Evolutionary conservation across 1,140 invertebrate genomes (phyloP).

Genomic region (Armadillidium nasatum): DNA sequence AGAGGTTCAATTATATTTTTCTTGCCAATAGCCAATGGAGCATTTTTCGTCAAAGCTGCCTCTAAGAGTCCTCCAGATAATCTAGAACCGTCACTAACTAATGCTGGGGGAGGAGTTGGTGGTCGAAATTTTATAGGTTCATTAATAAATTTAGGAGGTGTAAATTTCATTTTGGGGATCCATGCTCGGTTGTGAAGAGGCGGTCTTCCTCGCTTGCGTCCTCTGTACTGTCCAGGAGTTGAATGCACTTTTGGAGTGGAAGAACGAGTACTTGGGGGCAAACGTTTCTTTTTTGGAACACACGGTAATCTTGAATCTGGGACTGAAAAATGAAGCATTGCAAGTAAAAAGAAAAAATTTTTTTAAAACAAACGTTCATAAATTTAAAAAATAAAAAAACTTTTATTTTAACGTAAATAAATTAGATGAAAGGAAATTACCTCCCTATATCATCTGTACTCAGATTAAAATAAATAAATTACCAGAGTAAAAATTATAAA

Average conservation of each 20-base stretch:
- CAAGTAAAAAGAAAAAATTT: no score
- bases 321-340: no score
- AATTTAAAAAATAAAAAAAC: no score
- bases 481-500: no score
- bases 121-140: not conserved
- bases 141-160: not conserved
- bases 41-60: not conserved
- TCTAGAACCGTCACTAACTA: not conserved
- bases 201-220: not conserved
- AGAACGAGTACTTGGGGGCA: not conserved
- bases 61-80: not conserved
- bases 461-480: no score
- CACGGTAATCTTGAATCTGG: not conserved
- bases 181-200: not conserved
- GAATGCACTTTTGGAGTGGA: not conserved
- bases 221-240: not conserved
- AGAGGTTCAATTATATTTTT: not conserved
- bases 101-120: not conserved
- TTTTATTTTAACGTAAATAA: no score
- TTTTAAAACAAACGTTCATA: no score
- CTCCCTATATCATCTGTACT: no score
- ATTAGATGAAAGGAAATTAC: no score
- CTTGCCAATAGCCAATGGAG: not conserved
- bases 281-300: not conserved
- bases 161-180: not conserved